Conservation (phyloP, 1,140 invertebrate species). For the Zeugodacus cucurbitae region DNA sequence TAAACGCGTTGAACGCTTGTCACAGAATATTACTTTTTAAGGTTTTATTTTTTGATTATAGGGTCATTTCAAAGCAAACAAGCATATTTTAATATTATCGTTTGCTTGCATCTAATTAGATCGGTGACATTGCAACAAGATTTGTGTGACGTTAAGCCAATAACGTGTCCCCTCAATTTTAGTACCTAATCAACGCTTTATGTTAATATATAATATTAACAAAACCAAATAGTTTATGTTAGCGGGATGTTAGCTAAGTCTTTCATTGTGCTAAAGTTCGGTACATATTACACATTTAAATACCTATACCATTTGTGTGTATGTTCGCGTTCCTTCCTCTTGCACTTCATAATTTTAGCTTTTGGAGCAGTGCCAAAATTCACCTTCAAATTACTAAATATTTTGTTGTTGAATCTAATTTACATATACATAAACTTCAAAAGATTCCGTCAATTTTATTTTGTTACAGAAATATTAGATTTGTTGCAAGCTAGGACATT, state of each 20-base stretch:
- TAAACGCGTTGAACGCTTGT: background rate
- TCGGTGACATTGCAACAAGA: background rate
- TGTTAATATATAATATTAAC: too few relatives aligned
- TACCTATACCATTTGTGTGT: too few relatives aligned
- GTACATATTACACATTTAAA: too few relatives aligned
- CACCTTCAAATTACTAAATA: background rate
- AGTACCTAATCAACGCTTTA: too few relatives aligned
- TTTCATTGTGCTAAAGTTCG: too few relatives aligned
- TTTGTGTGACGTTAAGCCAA: background rate
- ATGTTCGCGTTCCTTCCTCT: background rate
- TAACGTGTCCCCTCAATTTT: background rate
- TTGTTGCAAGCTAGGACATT: too few relatives aligned
- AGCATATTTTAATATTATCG: background rate
- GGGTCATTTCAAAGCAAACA: background rate
- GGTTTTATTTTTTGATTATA: background rate
- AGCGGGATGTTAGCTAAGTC: too few relatives aligned
- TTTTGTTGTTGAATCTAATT: background rate
- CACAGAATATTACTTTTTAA: background rate
- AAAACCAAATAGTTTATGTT: too few relatives aligned
- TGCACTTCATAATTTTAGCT: background rate
- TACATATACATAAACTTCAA: too few relatives aligned
- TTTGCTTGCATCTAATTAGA: background rate
- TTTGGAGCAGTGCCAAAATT: background rate
- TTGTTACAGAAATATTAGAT: too few relatives aligned
- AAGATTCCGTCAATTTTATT: too few relatives aligned